Base-by-base conservation (phyloP, 2,113 vertebrate species). In the Hippocampus guttulatus region DNA sequence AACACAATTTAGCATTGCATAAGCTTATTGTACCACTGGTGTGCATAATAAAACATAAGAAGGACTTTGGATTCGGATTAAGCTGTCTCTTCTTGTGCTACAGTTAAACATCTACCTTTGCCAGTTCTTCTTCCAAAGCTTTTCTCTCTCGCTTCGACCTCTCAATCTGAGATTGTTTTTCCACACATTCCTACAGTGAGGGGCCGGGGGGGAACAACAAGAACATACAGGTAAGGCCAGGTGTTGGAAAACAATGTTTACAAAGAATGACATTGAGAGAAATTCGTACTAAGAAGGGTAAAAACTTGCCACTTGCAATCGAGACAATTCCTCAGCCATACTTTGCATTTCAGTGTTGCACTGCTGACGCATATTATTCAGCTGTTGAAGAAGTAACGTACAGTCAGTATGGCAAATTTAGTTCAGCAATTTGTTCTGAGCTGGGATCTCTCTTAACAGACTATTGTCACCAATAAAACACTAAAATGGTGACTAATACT, bases 71-170 rank as follows among this genome's bases (percentile, higher is more conserved):
- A 20, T 7, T 16, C 10, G 9, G 25, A 27, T 67, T 51, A 8
- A 43, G n/a, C 40, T 18, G 41, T 49, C 33, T 38, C 5, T 57
- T 51, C 45, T 10, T 38, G 8, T n/a, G 1, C n/a, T 23, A 14
- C 7, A 23, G 11, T 15, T 23, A 16, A 70, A 61, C 27, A 61
- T 61, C 27, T 90, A 98, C 97, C 94, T 94, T 96, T 81, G 95
- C 94, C 25, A 99, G 91, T 80, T 98, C 96, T 84, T 96, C 94
- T 90, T 99, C 96, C 57, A 95, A 89, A 18, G 93, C 93, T 83
- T 89, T 94, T 83, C 94, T 96, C 83, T 98, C 96, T 78, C 94
- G 93, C 72, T 93, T 81, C 52, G 87, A 88, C 80, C 92, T 92
- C 77, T 97, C 94, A 55, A 96, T 89, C 90, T 94, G 95, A 57